A percentile compares a stretch with the other conserved stretches of the same genome.
These are phyloP conservation scores for Oophaga pumilio DNA, from an alignment of 2,113 vertebrate species.

Conservation along the genomic window DNA sequence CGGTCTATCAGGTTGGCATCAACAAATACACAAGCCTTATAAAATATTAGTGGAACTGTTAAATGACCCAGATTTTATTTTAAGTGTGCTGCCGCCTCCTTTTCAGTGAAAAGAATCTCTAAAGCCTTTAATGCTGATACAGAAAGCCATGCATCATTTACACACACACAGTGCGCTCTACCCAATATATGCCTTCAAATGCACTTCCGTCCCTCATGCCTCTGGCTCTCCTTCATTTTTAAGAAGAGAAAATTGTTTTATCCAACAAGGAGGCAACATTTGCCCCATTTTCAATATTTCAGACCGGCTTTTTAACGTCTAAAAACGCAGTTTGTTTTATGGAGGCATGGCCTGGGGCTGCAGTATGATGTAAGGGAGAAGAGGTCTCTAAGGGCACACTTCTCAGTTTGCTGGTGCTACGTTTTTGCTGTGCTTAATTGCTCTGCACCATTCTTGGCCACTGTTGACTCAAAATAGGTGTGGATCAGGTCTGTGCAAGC, in stretches of 20 bases:
- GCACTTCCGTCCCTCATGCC: slow-evolving; percentile 52
- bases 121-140: not conserved
- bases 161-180: slow-evolving; percentile 24
- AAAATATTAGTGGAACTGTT: slow-evolving; percentile 59
- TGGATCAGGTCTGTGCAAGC: slow-evolving; percentile 86
- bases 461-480: slow-evolving; percentile 87
- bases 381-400: slow-evolving; percentile 69
- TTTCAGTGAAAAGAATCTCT: slow-evolving; percentile 54
- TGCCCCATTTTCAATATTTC: slow-evolving; percentile 66
- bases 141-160: slow-evolving; percentile 41
- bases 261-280: slow-evolving; percentile 64
- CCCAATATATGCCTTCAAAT: slow-evolving; percentile 52
- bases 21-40: slow-evolving; percentile 34
- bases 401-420: slow-evolving; percentile 58
- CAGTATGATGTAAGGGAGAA: slow-evolving; percentile 75
- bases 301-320: slow-evolving; percentile 70
- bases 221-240: slow-evolving; percentile 63
- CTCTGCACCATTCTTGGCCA: slow-evolving; percentile 69
- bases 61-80: slow-evolving; percentile 62
- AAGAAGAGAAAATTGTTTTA: slow-evolving; percentile 66
- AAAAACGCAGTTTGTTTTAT: slow-evolving; percentile 74
- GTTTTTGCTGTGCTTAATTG: slow-evolving; percentile 63
- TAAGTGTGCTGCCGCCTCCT: slow-evolving; percentile 55
- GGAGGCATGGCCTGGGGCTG: slow-evolving; percentile 73
- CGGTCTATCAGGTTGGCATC: slow-evolving; percentile 17